phyloP scores from a whole-genome alignment of 2,888 invertebrate genomes.

The Junonia oenone region DNA sequence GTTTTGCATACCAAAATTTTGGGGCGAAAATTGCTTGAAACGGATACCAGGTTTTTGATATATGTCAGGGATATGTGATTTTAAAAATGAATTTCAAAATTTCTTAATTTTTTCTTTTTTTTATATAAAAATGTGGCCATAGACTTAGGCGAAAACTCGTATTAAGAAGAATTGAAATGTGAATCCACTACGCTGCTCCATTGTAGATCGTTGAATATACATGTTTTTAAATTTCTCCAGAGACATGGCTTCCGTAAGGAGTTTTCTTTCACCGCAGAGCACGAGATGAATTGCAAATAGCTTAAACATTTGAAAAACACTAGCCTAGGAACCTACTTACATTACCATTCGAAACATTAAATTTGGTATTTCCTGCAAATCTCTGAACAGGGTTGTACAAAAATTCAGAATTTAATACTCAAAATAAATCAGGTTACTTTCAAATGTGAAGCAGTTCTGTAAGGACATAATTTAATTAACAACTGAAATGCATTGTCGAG shows the following conservation, averaged over 20 bases:
- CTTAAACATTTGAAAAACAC: not conserved
- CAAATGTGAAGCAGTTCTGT: not conserved
- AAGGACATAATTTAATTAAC: not conserved
- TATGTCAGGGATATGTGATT: too few species aligned
- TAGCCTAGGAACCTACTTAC: not conserved
- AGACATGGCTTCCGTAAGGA: not conserved
- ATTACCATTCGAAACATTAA: not conserved
- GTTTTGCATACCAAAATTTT: too few species aligned
- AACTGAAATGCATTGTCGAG: not conserved
- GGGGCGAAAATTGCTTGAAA: too few species aligned
- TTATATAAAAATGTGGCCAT: too few species aligned
- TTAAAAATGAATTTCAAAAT: too few species aligned
- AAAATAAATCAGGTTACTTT: not conserved
- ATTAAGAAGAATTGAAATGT: too few species aligned
- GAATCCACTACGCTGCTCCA: too few species aligned
- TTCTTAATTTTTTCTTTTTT: too few species aligned
- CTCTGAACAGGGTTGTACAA: too few species aligned
- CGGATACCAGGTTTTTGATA: too few species aligned
- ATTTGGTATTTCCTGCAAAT: not conserved
- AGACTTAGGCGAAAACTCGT: too few species aligned
- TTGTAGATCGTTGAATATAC: too few species aligned
- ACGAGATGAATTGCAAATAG: not conserved
- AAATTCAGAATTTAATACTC: not conserved
- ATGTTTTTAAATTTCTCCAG: not conserved
- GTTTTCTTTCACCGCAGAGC: not conserved